Percentiles rank a stretch among this genome's conserved stretches.
phyloP scores from a whole-genome alignment of 2,888 invertebrate genomes.

The Hyppa rectilinea region DNA sequence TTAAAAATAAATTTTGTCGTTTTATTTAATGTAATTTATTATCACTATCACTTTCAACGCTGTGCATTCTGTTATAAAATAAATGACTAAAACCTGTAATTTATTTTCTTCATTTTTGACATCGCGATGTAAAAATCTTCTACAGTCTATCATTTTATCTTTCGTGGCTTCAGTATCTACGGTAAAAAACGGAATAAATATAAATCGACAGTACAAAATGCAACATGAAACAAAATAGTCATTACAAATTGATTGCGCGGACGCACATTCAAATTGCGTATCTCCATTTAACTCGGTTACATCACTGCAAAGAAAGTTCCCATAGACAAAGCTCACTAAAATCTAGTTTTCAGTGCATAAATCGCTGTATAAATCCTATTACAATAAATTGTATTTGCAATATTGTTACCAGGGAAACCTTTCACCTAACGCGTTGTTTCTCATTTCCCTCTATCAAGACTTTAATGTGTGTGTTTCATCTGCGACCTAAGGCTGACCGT shows the following conservation, averaged over 20 bases:
- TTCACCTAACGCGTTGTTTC: constrained; percentile 65
- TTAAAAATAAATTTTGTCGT: no score
- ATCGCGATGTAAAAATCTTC: fast-evolving
- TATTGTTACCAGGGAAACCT: constrained; percentile 67
- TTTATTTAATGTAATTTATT: no score
- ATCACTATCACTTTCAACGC: no score
- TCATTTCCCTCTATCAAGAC: constrained; percentile 61
- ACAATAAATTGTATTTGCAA: constrained; percentile 66
- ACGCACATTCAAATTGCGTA: constrained; percentile 25
- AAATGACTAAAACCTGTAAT: no score
- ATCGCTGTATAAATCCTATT: constrained; percentile 60
- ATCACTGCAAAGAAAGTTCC: constrained; percentile 32
- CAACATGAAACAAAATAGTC: neutral
- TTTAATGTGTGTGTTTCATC: constrained; percentile 62
- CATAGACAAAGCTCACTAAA: constrained; percentile 45
- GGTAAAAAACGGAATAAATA: neutral
- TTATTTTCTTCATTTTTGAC: neutral
- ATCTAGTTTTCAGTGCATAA: constrained; percentile 51
- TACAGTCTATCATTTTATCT: neutral
- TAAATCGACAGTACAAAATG: neutral
- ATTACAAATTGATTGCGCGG: constrained; percentile 14
- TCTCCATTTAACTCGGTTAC: constrained; percentile 32
- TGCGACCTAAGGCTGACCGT: constrained; percentile 45
- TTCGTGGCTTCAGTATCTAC: neutral
- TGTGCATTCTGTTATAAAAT: no score